phyloP scores from a whole-genome alignment of 2,113 vertebrate species.

The Mobula hypostoma region DNA sequence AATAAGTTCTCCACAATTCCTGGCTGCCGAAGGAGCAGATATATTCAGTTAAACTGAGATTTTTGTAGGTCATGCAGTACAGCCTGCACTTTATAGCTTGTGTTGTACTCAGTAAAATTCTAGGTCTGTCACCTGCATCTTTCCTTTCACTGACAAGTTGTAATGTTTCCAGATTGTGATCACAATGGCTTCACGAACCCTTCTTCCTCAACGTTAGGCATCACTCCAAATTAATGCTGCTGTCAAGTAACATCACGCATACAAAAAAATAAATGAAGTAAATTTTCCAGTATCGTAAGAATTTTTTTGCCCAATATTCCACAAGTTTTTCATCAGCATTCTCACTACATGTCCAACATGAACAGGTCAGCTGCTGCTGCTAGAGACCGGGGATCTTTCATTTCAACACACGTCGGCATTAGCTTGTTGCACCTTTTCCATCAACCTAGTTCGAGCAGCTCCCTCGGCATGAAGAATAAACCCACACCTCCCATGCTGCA shows the following conservation, averaged over 20 bases:
- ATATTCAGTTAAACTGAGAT: neutral
- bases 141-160: neutral
- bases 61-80: neutral
- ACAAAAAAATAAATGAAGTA: neutral
- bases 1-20: too few relatives aligned
- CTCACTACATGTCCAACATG: neutral
- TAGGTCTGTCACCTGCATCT: neutral
- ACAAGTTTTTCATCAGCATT: neutral
- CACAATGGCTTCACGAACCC: neutral
- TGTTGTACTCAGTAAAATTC: neutral
- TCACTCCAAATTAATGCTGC: neutral
- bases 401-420: neutral
- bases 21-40: too few relatives aligned
- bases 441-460: neutral
- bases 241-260: neutral
- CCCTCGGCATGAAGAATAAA: neutral
- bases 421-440: neutral
- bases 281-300: neutral
- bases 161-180: neutral
- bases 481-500: neutral
- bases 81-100: neutral
- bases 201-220: neutral
- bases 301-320: neutral
- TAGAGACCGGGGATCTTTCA: neutral
- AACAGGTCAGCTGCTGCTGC: neutral